A percentile compares a stretch with the other conserved stretches of the same genome.
Conservation (phyloP, 2,113 vertebrate species). For the Aptenodytes forsteri region DNA sequence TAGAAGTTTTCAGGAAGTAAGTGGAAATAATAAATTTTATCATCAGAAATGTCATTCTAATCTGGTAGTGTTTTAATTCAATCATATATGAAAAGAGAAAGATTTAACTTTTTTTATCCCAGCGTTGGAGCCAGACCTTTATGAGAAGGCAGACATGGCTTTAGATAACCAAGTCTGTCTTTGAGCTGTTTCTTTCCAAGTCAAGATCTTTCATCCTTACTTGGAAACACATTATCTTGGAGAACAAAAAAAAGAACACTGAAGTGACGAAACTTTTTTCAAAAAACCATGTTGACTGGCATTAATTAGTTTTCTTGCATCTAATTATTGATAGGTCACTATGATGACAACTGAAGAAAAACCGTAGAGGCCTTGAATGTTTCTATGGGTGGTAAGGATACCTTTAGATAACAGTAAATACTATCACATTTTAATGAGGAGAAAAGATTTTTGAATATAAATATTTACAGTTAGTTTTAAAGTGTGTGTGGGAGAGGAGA, state of each 20-base stretch:
- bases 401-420: neutral
- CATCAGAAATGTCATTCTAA: neutral
- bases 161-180: neutral
- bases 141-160: neutral
- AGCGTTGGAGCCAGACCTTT: neutral
- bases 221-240: neutral
- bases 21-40: neutral
- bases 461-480: neutral
- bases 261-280: neutral
- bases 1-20: neutral
- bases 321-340: neutral
- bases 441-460: neutral
- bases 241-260: neutral
- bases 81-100: neutral
- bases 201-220: neutral
- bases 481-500: neutral
- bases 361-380: neutral
- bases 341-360: neutral
- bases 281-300: neutral
- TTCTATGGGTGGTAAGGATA: neutral
- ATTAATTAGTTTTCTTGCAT: neutral
- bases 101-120: neutral
- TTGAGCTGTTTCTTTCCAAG: neutral
- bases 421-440: neutral
- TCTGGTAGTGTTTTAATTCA: neutral